phyloP scores from a whole-genome alignment of 2,113 vertebrate species.

The Sitta europaea region DNA sequence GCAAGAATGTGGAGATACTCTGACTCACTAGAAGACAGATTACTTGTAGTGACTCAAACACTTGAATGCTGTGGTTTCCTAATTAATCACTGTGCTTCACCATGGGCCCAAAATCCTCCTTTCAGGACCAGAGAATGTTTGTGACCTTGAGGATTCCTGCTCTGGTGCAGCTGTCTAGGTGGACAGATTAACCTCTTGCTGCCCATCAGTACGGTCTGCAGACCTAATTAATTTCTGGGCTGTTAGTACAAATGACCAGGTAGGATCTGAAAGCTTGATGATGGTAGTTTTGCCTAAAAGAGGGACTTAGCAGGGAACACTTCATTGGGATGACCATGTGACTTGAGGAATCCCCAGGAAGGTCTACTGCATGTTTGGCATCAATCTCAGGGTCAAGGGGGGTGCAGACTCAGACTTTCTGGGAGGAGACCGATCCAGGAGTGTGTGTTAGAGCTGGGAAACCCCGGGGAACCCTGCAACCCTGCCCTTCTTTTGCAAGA shows the following conservation, averaged over 20 bases:
- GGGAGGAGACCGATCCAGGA: fast-evolving
- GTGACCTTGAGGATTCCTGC: neutral
- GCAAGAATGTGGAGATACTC: slow-evolving; percentile 3
- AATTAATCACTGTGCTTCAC: neutral
- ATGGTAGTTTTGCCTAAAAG: neutral
- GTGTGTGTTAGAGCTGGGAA: neutral
- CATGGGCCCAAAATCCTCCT: neutral
- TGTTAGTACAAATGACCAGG: neutral
- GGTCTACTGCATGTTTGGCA: neutral
- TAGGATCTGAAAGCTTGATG: neutral
- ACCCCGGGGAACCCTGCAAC: neutral
- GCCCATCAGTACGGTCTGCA: fast-evolving
- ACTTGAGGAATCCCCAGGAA: neutral
- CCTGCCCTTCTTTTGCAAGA: neutral
- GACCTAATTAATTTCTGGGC: neutral
- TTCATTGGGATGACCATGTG: neutral
- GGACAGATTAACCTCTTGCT: neutral
- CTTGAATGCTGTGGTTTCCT: neutral
- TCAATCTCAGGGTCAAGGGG: neutral
- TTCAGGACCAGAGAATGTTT: neutral
- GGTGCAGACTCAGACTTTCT: fast-evolving
- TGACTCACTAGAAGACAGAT: slow-evolving; percentile 24
- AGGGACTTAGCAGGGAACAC: neutral
- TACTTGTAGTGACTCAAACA: slow-evolving; percentile 26
- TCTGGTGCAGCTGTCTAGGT: neutral